Evolutionary conservation across 37 sponge, comb jelly and placozoan genomes (phyloP).

Genomic region (Aphrocallistes beatrix): DNA sequence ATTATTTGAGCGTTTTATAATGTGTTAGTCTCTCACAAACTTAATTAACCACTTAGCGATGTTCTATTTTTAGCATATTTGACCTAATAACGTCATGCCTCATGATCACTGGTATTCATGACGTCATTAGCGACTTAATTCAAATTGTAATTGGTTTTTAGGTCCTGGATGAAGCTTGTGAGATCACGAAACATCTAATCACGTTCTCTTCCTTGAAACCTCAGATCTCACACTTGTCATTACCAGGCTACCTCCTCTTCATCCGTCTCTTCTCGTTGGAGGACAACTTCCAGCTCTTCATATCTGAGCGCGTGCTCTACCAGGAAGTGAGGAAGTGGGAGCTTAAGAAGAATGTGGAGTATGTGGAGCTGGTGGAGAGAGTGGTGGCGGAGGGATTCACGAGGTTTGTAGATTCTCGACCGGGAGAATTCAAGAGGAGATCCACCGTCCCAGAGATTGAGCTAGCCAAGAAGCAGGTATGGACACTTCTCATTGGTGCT

Average conservation of each 20-base stretch:
- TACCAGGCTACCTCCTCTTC: constrained; percentile 49
- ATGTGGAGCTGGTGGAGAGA: constrained; percentile 65
- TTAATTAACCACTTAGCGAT: too few species aligned
- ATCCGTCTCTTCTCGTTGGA: constrained; percentile 20
- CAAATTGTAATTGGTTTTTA: too few species aligned
- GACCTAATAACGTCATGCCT: too few species aligned
- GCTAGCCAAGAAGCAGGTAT: neutral
- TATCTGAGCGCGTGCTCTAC: neutral
- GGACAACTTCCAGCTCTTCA: neutral
- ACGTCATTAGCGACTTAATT: too few species aligned
- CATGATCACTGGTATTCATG: too few species aligned
- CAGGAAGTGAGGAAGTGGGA: neutral
- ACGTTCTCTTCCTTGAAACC: constrained; percentile 25
- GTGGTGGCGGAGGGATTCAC: constrained; percentile 54
- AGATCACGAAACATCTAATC: constrained; percentile 18
- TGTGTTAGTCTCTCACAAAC: too few species aligned
- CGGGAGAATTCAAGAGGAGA: constrained; percentile 47
- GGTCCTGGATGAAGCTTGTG: constrained; percentile 79
- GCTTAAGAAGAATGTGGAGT: constrained; percentile 39
- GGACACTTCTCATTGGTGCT: too few species aligned
- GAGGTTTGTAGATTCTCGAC: constrained; percentile 29
- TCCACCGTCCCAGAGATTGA: neutral
- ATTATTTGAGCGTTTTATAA: too few species aligned
- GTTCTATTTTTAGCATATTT: too few species aligned
- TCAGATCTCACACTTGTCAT: constrained; percentile 54